Conservation (phyloP, 1,140 invertebrate genomes). For the Caenorhabditis brenneri region DNA sequence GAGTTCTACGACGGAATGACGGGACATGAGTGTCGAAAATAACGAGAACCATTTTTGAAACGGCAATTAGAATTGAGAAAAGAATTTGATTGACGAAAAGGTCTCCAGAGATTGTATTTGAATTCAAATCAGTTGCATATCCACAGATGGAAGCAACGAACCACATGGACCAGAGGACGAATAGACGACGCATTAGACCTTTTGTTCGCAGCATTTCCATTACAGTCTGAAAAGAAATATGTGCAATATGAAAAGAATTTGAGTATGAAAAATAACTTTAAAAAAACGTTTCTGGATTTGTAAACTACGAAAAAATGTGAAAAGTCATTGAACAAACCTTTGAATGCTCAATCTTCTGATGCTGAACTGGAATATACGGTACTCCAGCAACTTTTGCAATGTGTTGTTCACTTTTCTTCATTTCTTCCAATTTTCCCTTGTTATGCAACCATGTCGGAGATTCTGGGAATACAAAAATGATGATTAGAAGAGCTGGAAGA, state of each 20-base stretch:
- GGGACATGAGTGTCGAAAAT: conserved; percentile 51
- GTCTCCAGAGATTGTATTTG: conserved; percentile 64
- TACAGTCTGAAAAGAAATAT: not conserved
- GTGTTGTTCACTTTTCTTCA: conserved; percentile 63
- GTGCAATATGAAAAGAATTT: not conserved
- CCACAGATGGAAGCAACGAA: conserved; percentile 67
- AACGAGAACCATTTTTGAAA: conserved; percentile 63
- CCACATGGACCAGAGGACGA: conserved; percentile 63
- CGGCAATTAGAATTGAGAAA: conserved; percentile 67
- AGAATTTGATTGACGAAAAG: conserved; percentile 68
- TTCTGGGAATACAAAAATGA: conserved; percentile 68
- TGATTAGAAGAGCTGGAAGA: conserved; percentile 63
- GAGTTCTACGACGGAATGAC: conserved; percentile 64
- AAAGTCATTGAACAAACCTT: no score
- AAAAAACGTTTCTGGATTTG: not conserved
- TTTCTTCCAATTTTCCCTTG: conserved; percentile 65
- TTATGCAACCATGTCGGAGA: conserved; percentile 66
- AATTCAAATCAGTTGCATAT: conserved; percentile 69
- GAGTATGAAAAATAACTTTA: no score
- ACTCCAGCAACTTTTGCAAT: conserved; percentile 66
- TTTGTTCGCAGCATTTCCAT: conserved; percentile 33
- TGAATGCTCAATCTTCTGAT: conserved; percentile 59
- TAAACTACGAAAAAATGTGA: not conserved
- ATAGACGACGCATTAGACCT: conserved; percentile 45
- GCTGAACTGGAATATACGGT: conserved; percentile 57